These are phyloP conservation scores for Charina bottae DNA, from an alignment of 2,113 vertebrate species.

Conservation along the genomic window DNA sequence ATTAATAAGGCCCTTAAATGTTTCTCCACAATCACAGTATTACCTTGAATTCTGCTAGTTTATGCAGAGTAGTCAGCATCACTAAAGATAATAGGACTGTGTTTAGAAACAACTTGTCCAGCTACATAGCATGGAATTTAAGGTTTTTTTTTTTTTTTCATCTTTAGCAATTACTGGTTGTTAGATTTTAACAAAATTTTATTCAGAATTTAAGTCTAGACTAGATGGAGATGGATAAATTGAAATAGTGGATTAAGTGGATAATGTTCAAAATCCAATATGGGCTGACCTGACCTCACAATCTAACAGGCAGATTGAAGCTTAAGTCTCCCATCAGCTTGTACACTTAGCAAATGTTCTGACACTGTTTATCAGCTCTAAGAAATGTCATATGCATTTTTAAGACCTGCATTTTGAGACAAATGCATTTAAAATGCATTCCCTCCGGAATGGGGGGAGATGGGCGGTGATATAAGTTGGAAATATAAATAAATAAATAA, in stretches of 20 bases:
- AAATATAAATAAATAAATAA: too few relatives aligned
- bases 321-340: background rate
- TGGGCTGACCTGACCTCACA: background rate
- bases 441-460: too few relatives aligned
- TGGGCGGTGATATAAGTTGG: too few relatives aligned
- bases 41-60: background rate
- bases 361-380: background rate
- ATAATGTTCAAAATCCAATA: background rate
- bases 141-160: background rate
- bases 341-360: background rate
- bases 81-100: background rate
- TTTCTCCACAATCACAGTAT: slow-evolving; percentile 46
- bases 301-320: background rate
- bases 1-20: slow-evolving; percentile 36
- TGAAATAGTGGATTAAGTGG: background rate
- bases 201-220: background rate
- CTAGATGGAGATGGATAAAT: background rate
- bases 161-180: background rate
- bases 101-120: background rate
- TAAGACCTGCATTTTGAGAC: background rate
- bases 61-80: background rate
- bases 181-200: background rate
- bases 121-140: background rate
- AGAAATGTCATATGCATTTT: background rate
- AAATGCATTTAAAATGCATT: background rate